Evolutionary conservation across 2,113 vertebrate species (phyloP).

Genomic region (Rhea pennata): DNA sequence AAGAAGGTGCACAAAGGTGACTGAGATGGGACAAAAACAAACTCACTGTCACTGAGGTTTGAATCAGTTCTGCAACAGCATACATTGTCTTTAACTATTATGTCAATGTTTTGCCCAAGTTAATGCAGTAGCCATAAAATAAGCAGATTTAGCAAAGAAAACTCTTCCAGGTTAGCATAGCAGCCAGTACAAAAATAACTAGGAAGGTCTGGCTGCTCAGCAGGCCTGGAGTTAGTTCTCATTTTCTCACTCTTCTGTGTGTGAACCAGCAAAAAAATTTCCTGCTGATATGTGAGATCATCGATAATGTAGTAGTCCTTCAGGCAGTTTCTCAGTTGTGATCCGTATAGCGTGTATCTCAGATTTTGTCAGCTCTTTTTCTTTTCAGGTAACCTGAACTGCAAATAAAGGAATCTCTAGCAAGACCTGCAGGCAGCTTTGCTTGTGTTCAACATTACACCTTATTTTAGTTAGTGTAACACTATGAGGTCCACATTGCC

Average conservation of each 20-base stretch:
- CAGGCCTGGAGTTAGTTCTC: not conserved
- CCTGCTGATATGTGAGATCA: not conserved
- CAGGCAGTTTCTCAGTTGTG: not conserved
- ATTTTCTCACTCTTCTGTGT: not conserved
- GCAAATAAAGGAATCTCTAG: not conserved
- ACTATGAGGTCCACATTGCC: not conserved
- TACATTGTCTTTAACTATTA: not conserved
- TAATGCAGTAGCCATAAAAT: not conserved
- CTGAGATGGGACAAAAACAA: not conserved
- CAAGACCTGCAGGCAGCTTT: not conserved
- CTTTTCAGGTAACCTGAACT: not conserved
- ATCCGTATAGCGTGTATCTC: fast-evolving
- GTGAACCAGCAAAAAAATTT: not conserved
- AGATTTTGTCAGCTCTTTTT: not conserved
- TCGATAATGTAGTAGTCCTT: not conserved
- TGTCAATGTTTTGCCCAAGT: not conserved
- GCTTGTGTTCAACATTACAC: not conserved
- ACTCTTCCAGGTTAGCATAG: not conserved
- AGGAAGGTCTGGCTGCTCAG: not conserved
- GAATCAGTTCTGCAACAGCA: not conserved
- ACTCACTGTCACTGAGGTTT: not conserved
- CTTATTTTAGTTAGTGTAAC: not conserved
- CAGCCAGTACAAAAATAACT: not conserved
- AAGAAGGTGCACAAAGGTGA: not conserved
- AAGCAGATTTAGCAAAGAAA: not conserved